Conservation (phyloP, 2,888 invertebrate species). For the Scaptomyza parva region DNA sequence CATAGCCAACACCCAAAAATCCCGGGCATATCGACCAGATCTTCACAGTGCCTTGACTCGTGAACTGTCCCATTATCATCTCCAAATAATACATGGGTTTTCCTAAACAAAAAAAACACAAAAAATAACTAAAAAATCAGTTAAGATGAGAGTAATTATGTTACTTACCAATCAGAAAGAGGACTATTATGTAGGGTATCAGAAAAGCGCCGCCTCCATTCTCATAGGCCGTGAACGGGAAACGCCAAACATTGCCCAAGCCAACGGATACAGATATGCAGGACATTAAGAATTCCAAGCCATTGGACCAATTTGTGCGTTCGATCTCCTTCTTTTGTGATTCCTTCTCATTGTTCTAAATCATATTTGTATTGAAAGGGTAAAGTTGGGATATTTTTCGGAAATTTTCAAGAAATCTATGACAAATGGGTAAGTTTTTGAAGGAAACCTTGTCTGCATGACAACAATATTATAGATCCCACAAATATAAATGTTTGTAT, state of each 20-base stretch:
- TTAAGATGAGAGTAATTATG: background rate
- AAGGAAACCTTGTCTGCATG: too few species aligned
- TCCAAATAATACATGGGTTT: slow-evolving; percentile 94
- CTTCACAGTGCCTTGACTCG: slow-evolving; percentile 91
- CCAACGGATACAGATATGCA: slow-evolving; percentile 91
- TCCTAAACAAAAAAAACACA: slow-evolving; percentile 83
- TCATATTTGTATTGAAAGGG: too few species aligned
- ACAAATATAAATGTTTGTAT: too few species aligned
- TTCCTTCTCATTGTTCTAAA: slow-evolving; percentile 59
- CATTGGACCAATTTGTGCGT: slow-evolving; percentile 84
- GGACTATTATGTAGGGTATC: slow-evolving; percentile 89
- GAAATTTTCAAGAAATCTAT: too few species aligned
- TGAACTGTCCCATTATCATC: slow-evolving; percentile 93
- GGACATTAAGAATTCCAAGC: slow-evolving; percentile 90
- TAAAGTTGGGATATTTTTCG: too few species aligned
- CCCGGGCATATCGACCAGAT: slow-evolving; percentile 89
- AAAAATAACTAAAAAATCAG: too few species aligned
- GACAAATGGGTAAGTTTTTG: too few species aligned
- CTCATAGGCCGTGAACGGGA: slow-evolving; percentile 88
- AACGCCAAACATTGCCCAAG: slow-evolving; percentile 90
- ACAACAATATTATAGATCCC: too few species aligned
- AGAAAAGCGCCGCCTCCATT: slow-evolving; percentile 91
- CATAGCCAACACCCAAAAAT: slow-evolving; percentile 91
- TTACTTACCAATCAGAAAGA: slow-evolving; percentile 86
- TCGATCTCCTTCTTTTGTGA: slow-evolving; percentile 25